phyloP scores from a whole-genome alignment of 2,888 invertebrate genomes.

The Nebria brevicollis region DNA sequence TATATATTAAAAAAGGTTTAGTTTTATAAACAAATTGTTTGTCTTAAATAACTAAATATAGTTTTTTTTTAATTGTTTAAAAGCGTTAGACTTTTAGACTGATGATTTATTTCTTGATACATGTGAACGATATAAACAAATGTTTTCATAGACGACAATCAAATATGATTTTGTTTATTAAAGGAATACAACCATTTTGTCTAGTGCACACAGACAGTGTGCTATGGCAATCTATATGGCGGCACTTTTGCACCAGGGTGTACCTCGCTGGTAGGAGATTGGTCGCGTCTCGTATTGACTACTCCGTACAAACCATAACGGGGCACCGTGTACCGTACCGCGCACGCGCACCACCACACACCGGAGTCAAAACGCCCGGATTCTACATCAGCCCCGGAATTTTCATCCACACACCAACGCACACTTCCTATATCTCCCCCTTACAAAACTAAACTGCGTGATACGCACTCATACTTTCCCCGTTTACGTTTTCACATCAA shows the following conservation, averaged over 20 bases:
- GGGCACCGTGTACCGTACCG: not conserved
- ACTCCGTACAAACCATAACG: not conserved
- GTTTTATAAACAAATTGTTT: too few species aligned
- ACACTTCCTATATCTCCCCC: not conserved
- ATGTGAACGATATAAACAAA: not conserved
- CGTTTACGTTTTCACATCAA: too few species aligned
- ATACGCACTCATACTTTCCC: not conserved
- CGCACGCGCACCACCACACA: conserved; percentile 21
- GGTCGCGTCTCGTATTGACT: conserved; percentile 33
- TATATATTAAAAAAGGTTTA: too few species aligned
- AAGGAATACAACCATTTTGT: conserved; percentile 18
- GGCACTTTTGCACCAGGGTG: conserved; percentile 7
- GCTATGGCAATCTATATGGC: not conserved
- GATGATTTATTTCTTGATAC: too few species aligned
- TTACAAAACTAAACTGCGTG: not conserved
- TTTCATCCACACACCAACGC: not conserved
- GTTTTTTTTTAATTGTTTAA: too few species aligned
- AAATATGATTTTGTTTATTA: too few species aligned
- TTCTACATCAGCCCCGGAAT: conserved; percentile 32
- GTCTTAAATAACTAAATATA: too few species aligned
- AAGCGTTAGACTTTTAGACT: too few species aligned
- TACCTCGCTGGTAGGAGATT: conserved; percentile 28
- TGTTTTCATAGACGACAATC: not conserved
- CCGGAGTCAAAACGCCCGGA: conserved; percentile 43
- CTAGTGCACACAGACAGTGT: not conserved